These are phyloP conservation scores for Echinarachnius parma DNA, from an alignment of 53 echinoderm and acorn worm species.

Conservation along the genomic window DNA sequence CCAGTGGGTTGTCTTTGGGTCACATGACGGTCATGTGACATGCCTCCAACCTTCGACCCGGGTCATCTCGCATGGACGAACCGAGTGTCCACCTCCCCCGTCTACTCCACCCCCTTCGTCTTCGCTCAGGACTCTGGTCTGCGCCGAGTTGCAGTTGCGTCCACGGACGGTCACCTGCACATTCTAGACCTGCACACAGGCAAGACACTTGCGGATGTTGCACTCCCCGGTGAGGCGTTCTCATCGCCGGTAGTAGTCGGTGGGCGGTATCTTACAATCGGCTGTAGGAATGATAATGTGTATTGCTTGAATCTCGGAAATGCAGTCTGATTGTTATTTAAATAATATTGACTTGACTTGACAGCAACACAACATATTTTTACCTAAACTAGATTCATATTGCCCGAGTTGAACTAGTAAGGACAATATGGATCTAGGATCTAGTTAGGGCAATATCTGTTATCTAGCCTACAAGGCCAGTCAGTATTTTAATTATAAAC, in stretches of 20 bases:
- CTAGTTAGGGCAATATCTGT: too few relatives aligned
- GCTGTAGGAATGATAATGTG: constrained; percentile 76
- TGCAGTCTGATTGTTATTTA: too few relatives aligned
- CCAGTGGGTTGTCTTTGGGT: constrained; percentile 67
- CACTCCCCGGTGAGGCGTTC: constrained; percentile 76
- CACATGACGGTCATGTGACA: constrained; percentile 73
- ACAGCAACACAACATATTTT: too few relatives aligned
- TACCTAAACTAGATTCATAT: too few relatives aligned
- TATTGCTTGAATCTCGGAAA: constrained; percentile 59
- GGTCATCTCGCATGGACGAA: constrained; percentile 40
- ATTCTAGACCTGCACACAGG: constrained; percentile 64
- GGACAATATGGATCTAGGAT: too few relatives aligned
- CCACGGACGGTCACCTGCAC: constrained; percentile 58
- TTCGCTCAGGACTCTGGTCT: constrained; percentile 1
- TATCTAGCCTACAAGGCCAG: too few relatives aligned
- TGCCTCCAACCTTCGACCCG: constrained; percentile 48
- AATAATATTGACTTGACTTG: too few relatives aligned
- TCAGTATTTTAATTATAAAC: too few relatives aligned
- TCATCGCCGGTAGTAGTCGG: constrained; percentile 67
- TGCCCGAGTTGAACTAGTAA: too few relatives aligned
- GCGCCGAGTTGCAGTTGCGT: neutral
- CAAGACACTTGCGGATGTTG: constrained; percentile 26
- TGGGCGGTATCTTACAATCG: constrained; percentile 47
- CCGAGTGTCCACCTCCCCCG: constrained; percentile 36
- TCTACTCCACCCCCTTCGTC: constrained; percentile 75